Evolutionary conservation across 1,140 invertebrate genomes (phyloP).

Genomic region (Cydia amplana): DNA sequence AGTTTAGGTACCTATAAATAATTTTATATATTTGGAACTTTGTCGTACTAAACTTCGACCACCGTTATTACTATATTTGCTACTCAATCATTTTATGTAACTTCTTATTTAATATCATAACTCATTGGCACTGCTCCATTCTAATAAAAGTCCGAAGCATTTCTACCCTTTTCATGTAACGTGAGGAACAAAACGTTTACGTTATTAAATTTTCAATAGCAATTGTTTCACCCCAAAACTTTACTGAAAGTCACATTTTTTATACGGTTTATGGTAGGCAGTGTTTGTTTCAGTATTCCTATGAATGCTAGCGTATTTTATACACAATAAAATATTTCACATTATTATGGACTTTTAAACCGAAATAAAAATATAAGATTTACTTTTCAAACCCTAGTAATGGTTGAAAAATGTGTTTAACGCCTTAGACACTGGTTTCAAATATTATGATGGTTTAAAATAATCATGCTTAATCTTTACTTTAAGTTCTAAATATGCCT

Average conservation of each 20-base stretch:
- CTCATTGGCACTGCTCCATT: background rate
- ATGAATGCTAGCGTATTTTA: constrained; percentile 41
- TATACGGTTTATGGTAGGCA: constrained; percentile 51
- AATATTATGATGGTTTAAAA: too few species aligned
- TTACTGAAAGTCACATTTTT: constrained; percentile 58
- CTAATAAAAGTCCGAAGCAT: constrained; percentile 2
- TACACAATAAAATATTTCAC: background rate
- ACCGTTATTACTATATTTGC: too few species aligned
- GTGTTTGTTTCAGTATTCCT: constrained; percentile 33
- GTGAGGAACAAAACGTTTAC: constrained; percentile 34
- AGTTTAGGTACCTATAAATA: too few species aligned
- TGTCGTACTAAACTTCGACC: too few species aligned
- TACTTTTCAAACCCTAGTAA: too few species aligned
- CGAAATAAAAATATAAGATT: too few species aligned
- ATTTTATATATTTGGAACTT: too few species aligned
- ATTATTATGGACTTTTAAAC: too few species aligned
- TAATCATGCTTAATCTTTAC: background rate
- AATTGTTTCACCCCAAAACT: constrained; percentile 57
- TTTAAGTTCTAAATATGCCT: too few species aligned
- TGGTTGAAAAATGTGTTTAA: too few species aligned
- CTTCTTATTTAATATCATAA: background rate
- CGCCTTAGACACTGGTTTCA: too few species aligned
- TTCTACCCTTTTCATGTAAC: constrained; percentile 2
- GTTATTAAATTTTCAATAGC: constrained; percentile 42
- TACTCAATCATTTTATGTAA: too few species aligned